phyloP scores from a whole-genome alignment of 2,797 vertebrate species.

The Sardinella longiceps region DNA sequence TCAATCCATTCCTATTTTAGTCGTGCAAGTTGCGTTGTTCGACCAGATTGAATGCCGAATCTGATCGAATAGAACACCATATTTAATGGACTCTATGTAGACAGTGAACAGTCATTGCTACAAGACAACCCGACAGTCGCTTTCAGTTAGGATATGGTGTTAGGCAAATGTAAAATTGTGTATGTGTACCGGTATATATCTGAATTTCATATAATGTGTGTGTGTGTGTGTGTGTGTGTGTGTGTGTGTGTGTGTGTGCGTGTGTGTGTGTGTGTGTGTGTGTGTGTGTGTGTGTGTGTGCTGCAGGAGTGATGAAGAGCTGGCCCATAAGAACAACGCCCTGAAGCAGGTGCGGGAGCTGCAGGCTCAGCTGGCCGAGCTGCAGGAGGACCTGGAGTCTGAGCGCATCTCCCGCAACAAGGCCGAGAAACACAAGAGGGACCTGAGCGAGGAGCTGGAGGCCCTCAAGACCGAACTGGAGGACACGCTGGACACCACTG shows the following conservation, averaged over 20 bases:
- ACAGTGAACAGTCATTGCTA: too few relatives aligned
- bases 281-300: conserved; percentile 23
- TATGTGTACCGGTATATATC: too few relatives aligned
- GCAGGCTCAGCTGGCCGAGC: conserved; percentile 92
- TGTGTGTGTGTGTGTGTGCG: neutral
- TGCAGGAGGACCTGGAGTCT: conserved; percentile 95
- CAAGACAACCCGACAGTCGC: too few relatives aligned
- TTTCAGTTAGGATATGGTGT: too few relatives aligned
- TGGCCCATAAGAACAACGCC: conserved; percentile 89
- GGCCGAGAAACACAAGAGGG: conserved; percentile 95
- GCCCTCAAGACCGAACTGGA: conserved; percentile 96
- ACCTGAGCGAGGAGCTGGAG: conserved; percentile 94
- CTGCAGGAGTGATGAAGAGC: conserved; percentile 89
- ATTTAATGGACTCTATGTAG: too few relatives aligned
- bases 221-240: too few relatives aligned
- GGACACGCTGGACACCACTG: conserved; percentile 95
- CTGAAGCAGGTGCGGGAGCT: conserved; percentile 93
- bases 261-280: neutral
- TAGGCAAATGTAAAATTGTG: too few relatives aligned
- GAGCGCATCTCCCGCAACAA: conserved; percentile 92
- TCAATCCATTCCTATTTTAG: too few relatives aligned
- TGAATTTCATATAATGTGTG: neutral
- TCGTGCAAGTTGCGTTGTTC: too few relatives aligned
- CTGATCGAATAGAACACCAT: too few relatives aligned
- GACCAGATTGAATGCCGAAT: too few relatives aligned